Conservation (phyloP, 2,888 invertebrate genomes). For the Parapristionchus giblindavisi region DNA sequence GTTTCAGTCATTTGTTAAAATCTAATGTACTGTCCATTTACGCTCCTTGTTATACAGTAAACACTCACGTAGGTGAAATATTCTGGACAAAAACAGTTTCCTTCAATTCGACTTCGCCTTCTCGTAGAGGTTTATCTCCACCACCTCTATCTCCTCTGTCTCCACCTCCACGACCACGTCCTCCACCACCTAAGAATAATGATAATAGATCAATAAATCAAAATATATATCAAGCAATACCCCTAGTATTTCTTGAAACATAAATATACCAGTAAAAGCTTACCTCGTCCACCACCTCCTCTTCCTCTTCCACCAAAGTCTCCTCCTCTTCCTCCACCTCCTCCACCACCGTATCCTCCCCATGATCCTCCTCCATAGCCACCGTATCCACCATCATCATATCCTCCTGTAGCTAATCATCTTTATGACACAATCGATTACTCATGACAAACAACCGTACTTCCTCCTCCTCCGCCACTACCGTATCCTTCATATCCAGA, state of each 20-base stretch:
- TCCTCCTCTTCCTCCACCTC: constrained; percentile 22
- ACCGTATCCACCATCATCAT: constrained; percentile 11
- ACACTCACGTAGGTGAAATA: constrained; percentile 51
- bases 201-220: not conserved
- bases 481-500: constrained; percentile 39
- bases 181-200: not conserved
- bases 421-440: constrained; percentile 18
- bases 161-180: constrained; percentile 43
- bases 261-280: not conserved
- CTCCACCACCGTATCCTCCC: constrained; percentile 25
- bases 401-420: constrained; percentile 12
- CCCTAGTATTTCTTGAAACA: not conserved
- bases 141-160: constrained; percentile 44
- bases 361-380: constrained; percentile 37
- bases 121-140: constrained; percentile 45
- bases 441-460: constrained; percentile 23
- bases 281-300: constrained; percentile 25
- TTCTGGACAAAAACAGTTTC: constrained; percentile 66
- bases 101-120: constrained; percentile 57
- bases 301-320: not conserved
- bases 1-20: not conserved
- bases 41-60: too few relatives aligned
- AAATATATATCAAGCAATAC: not conserved
- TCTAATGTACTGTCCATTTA: too few relatives aligned
- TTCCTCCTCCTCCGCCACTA: constrained; percentile 26